phyloP scores from a whole-genome alignment of 2,888 invertebrate species.

The Nemapogon koenigi region DNA sequence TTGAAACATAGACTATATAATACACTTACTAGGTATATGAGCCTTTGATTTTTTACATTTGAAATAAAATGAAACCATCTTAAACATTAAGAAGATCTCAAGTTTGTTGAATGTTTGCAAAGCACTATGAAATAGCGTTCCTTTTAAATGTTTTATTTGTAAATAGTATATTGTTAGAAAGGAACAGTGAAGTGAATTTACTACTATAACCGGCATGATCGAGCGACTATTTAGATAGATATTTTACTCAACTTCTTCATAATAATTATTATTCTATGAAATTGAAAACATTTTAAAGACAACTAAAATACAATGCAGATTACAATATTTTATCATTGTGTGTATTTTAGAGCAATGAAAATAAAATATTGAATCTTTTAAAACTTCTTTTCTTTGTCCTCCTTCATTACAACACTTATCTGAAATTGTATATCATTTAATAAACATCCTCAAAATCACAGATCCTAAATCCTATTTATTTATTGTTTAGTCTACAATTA shows the following conservation, averaged over 20 bases:
- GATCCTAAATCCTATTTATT: no score
- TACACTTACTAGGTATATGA: no score
- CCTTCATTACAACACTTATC: neutral
- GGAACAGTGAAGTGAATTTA: constrained; percentile 35
- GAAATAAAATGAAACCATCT: constrained; percentile 57
- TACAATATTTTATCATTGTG: constrained; percentile 56
- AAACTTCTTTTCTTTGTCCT: constrained; percentile 10
- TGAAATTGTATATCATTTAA: no score
- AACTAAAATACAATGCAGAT: constrained; percentile 44
- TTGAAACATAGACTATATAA: no score
- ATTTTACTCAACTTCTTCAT: constrained; percentile 52
- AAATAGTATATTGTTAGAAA: constrained; percentile 53
- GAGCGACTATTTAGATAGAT: constrained; percentile 13
- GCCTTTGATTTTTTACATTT: no score
- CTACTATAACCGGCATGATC: constrained; percentile 55
- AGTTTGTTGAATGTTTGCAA: constrained; percentile 65
- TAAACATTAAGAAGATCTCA: constrained; percentile 63
- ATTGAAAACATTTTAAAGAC: constrained; percentile 54
- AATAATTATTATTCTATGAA: constrained; percentile 37
- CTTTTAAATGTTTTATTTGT: constrained; percentile 64
- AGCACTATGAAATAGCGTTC: constrained; percentile 33
- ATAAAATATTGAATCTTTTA: constrained; percentile 60
- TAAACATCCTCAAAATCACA: no score
- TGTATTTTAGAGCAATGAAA: constrained; percentile 63
- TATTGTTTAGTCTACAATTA: no score